These are phyloP conservation scores for Apamea crenata DNA, from an alignment of 2,888 invertebrate genomes.

Conservation along the genomic window DNA sequence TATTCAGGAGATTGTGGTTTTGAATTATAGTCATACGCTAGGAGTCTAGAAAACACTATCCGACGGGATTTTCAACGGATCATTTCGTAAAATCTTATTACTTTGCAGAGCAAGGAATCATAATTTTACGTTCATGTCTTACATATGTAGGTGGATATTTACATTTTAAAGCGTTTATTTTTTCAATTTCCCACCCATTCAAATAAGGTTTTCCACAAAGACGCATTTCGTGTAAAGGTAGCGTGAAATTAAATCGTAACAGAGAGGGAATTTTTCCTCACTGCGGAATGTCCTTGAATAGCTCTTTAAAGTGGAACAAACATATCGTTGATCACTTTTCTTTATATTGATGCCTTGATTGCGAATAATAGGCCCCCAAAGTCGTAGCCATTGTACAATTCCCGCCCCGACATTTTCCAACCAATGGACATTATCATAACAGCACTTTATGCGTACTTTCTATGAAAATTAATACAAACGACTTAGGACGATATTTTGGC, in stretches of 20 bases:
- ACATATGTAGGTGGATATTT: background rate
- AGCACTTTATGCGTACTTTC: conserved; percentile 68
- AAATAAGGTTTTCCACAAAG: conserved; percentile 58
- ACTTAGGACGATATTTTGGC: conserved; percentile 66
- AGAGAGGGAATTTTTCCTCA: conserved; percentile 53
- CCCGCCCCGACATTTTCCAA: conserved; percentile 64
- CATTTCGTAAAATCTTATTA: background rate
- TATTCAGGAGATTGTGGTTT: background rate
- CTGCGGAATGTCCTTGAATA: conserved; percentile 51
- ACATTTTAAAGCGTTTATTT: conserved; percentile 11
- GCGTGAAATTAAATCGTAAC: conserved; percentile 65
- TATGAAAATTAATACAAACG: conserved; percentile 72
- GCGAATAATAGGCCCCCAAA: conserved; percentile 58
- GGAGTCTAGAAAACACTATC: background rate
- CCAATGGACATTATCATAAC: conserved; percentile 67
- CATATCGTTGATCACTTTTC: conserved; percentile 61
- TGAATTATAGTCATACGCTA: background rate
- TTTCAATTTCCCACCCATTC: conserved; percentile 48
- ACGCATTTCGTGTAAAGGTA: conserved; percentile 55
- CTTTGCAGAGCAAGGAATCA: background rate
- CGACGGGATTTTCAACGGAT: too few species aligned
- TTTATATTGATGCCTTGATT: conserved; percentile 66
- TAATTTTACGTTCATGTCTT: background rate
- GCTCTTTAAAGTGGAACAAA: conserved; percentile 60
- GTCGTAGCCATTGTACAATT: conserved; percentile 64